Conservation (phyloP, 2,797 vertebrate species). For the Tangara arthus region DNA sequence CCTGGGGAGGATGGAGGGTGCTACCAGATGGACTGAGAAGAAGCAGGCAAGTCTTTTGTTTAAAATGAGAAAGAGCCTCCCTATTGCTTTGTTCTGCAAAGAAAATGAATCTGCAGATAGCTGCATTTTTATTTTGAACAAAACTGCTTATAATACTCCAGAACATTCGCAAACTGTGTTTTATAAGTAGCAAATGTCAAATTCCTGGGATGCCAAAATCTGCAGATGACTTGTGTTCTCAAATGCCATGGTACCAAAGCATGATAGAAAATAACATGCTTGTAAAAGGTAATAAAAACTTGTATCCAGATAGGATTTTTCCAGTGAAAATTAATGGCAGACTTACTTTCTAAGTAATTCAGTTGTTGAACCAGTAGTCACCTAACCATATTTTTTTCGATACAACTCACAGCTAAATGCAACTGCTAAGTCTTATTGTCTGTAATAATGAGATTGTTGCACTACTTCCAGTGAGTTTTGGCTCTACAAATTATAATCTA, state of each 20-base stretch:
- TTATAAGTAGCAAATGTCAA: slow-evolving; percentile 42
- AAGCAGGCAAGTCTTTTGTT: not conserved
- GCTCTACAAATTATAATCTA: not conserved
- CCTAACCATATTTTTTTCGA: not conserved
- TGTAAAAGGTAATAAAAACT: not conserved
- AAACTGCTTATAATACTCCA: not conserved
- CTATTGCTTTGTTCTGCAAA: not conserved
- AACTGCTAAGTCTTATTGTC: not conserved
- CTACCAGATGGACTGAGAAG: not conserved
- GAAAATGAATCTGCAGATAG: not conserved
- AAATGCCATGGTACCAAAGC: not conserved
- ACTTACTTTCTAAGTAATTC: not conserved
- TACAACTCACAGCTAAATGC: not conserved
- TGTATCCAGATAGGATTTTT: not conserved
- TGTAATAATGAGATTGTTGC: not conserved
- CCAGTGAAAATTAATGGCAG: not conserved
- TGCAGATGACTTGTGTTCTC: slow-evolving; percentile 13
- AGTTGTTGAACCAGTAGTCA: not conserved
- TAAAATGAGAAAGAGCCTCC: not conserved
- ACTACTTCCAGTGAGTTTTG: not conserved
- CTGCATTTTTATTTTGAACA: slow-evolving; percentile 1
- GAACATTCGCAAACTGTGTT: slow-evolving; percentile 8
- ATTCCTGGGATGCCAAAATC: slow-evolving; percentile 24
- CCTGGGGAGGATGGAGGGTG: not conserved
- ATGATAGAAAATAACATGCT: not conserved